Conservation (phyloP, 2,113 vertebrate species). For the Anseranas semipalmata region DNA sequence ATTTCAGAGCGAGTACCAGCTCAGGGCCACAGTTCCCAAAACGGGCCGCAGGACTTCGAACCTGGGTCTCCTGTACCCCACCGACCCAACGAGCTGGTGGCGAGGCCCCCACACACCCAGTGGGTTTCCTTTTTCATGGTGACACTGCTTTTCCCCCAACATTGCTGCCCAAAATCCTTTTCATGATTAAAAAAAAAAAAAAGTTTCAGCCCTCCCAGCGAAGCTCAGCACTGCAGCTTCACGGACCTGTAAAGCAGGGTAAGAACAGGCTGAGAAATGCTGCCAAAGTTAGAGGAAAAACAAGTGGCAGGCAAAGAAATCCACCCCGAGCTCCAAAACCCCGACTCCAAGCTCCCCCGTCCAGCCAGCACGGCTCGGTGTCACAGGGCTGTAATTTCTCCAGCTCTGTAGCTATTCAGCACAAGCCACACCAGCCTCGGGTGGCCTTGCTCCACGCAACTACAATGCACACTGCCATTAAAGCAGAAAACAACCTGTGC, state of each 20-base stretch:
- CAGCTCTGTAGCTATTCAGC: neutral
- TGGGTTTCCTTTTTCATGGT: neutral
- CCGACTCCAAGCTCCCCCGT: neutral
- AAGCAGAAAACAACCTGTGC: rapidly evolving
- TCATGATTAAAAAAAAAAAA: too few relatives aligned
- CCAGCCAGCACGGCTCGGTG: too few relatives aligned
- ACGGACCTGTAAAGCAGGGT: neutral
- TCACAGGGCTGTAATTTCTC: too few relatives aligned
- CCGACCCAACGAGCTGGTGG: neutral
- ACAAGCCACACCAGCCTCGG: too few relatives aligned
- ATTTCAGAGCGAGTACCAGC: neutral
- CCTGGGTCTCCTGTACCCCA: too few relatives aligned
- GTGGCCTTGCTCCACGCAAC: neutral
- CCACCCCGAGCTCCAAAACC: neutral
- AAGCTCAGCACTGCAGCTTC: neutral
- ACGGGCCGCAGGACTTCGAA: neutral
- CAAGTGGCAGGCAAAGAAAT: neutral
- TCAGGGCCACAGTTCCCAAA: neutral
- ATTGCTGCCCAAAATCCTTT: neutral
- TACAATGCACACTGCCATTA: rapidly evolving
- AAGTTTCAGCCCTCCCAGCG: neutral
- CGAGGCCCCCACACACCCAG: neutral
- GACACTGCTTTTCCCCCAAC: neutral
- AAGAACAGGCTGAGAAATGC: neutral
- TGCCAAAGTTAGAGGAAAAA: neutral